Evolutionary conservation across 2,797 vertebrate genomes (phyloP), one percentile per base, ranked within the genome.

Genomic region (Dromococcyx pavoninus): DNA sequence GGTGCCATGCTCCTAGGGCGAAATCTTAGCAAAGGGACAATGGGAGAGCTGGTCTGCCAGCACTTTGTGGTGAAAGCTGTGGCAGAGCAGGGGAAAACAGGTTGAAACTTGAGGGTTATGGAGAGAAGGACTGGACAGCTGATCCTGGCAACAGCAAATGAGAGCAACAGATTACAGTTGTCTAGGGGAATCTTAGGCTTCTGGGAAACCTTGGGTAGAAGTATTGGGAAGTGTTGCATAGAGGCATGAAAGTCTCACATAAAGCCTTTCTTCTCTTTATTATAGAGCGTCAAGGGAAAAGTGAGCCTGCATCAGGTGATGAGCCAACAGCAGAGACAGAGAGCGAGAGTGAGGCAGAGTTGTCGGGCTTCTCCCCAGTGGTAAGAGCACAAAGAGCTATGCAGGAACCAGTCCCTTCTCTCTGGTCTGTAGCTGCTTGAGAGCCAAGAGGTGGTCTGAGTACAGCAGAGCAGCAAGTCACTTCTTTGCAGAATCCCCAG

Each of bases 281-380:
- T 11, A 22, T 22, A 98, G 98, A 98, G 90, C 97, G 98, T 39
- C 98, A 98, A 76, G 97, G 91, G 70, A 99, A 99, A 98, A 99
- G 98, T 13, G 98, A 98, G 92, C 88, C 97, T 41, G 98, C 99
- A n/a, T 98, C 98, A 35, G 98, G 98, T 8, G 98, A 98, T 44
- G 99, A 99, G 79, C 98, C 98, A 13, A 98, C 98, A 91, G 99
- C 99, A 0, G 99, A 99, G 96, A 99, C 99, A 0, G 99, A 99
- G 97, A 99, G 99, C 2, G 99, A 99, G 96, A 99, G 99, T 1
- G 99, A 99, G 93, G 99, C 99, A 86, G 99, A 99, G 95, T 98
- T 99, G 71, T 99, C 99, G 15, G 99, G 99, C 88, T 99, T 99
- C 92, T 98, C 99, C 64, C 98, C 99, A 2, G 98, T 99, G 98